Percentiles rank a stretch among this genome's conserved stretches.
phyloP scores from a whole-genome alignment of 2,888 invertebrate species.

The Nasonovia ribisnigri region DNA sequence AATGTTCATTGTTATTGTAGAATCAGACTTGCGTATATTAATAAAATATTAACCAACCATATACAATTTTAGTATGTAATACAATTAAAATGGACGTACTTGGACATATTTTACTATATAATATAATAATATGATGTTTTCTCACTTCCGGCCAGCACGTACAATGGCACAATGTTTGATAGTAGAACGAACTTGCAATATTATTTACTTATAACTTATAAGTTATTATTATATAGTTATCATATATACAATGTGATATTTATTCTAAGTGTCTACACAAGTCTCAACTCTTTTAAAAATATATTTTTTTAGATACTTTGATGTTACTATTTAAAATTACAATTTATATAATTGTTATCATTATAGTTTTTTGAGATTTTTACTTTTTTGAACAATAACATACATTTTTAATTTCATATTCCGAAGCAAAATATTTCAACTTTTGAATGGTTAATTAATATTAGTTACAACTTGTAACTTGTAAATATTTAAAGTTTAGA shows the following conservation, averaged over 20 bases:
- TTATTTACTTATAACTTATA: background rate
- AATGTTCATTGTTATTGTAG: background rate
- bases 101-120: background rate
- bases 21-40: background rate
- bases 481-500: background rate
- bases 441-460: background rate
- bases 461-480: background rate
- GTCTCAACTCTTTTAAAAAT: background rate
- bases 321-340: background rate
- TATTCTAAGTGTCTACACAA: background rate
- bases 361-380: background rate
- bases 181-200: background rate
- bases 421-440: background rate
- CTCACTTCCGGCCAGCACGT: slow-evolving; percentile 17
- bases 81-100: background rate
- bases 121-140: background rate
- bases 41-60: background rate
- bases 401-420: background rate
- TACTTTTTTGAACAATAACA: background rate
- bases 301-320: background rate
- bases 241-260: background rate
- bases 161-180: background rate
- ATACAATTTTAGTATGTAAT: background rate
- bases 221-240: background rate
- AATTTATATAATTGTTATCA: background rate